These are phyloP conservation scores for Mechanitis messenoides DNA, from an alignment of 2,888 invertebrate species.

Conservation along the genomic window DNA sequence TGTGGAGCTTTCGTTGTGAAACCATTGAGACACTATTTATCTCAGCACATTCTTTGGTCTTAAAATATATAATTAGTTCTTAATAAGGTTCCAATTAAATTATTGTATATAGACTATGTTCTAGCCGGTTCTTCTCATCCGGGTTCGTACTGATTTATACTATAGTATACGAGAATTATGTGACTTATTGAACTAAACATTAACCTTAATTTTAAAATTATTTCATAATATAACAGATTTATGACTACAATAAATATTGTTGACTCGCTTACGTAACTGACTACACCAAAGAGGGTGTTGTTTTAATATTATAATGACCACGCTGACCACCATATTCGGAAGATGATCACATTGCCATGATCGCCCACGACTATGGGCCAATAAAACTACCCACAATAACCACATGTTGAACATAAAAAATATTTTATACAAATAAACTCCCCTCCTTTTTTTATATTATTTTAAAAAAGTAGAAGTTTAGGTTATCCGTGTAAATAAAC, in stretches of 20 bases:
- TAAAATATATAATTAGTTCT: too few species aligned
- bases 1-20: constrained; percentile 20
- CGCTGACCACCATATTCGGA: constrained; percentile 18
- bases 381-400: background rate
- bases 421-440: background rate
- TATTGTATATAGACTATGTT: too few species aligned
- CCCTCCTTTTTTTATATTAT: background rate
- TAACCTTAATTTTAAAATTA: too few species aligned
- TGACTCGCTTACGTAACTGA: constrained; percentile 12
- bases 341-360: constrained; percentile 12
- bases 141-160: too few species aligned
- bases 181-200: too few species aligned
- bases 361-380: constrained; percentile 16
- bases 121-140: too few species aligned
- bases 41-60: too few species aligned
- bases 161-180: too few species aligned
- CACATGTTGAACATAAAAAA: too few species aligned
- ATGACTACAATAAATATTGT: constrained; percentile 14
- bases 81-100: too few species aligned
- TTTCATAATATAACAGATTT: constrained; percentile 5
- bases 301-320: constrained; percentile 13
- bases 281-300: constrained; percentile 12
- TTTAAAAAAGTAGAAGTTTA: too few species aligned
- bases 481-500: too few species aligned
- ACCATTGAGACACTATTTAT: constrained; percentile 5